A percentile compares a stretch with the other conserved stretches of the same genome.
Evolutionary conservation across 2,888 invertebrate genomes (phyloP).

Genomic region (Oxytorus armatus): DNA sequence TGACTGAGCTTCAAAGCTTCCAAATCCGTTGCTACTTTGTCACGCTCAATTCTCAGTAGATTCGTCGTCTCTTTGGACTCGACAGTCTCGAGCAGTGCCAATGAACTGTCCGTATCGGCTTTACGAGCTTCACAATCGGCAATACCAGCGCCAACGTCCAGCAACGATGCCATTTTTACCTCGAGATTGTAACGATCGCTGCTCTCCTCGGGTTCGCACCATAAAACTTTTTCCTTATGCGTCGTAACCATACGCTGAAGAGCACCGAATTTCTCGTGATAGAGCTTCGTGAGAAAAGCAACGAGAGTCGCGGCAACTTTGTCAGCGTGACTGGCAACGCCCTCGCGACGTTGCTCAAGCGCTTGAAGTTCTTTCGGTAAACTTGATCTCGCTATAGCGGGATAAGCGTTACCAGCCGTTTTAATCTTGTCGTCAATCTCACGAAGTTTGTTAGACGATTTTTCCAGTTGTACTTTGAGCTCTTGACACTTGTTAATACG

Average conservation of each 20-base stretch:
- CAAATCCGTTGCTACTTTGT: conserved; percentile 90
- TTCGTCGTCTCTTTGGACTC: conserved; percentile 90
- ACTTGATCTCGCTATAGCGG: conserved; percentile 91
- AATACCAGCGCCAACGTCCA: conserved; percentile 91
- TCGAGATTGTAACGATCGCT: conserved; percentile 97
- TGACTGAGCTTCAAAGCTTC: conserved; percentile 89
- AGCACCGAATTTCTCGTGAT: conserved; percentile 93
- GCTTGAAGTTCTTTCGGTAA: conserved; percentile 93
- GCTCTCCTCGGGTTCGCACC: conserved; percentile 95
- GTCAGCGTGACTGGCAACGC: conserved; percentile 90
- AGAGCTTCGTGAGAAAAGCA: conserved; percentile 94
- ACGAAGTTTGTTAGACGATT: conserved; percentile 89
- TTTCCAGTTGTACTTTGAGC: conserved; percentile 89
- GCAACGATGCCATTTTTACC: conserved; percentile 93
- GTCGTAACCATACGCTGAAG: conserved; percentile 92
- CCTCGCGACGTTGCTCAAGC: conserved; percentile 93
- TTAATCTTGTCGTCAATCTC: conserved; percentile 89
- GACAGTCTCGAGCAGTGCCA: conserved; percentile 89
- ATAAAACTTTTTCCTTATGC: conserved; percentile 94
- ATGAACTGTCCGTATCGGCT: conserved; percentile 89
- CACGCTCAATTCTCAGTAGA: conserved; percentile 89
- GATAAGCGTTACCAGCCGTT: conserved; percentile 90
- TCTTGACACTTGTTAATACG: conserved; percentile 91
- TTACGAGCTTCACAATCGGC: conserved; percentile 89
- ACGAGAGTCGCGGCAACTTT: conserved; percentile 91